Percentiles rank a stretch among this genome's conserved stretches.
phyloP scores from a whole-genome alignment of 2,888 invertebrate genomes.

The Teleogryllus oceanicus region DNA sequence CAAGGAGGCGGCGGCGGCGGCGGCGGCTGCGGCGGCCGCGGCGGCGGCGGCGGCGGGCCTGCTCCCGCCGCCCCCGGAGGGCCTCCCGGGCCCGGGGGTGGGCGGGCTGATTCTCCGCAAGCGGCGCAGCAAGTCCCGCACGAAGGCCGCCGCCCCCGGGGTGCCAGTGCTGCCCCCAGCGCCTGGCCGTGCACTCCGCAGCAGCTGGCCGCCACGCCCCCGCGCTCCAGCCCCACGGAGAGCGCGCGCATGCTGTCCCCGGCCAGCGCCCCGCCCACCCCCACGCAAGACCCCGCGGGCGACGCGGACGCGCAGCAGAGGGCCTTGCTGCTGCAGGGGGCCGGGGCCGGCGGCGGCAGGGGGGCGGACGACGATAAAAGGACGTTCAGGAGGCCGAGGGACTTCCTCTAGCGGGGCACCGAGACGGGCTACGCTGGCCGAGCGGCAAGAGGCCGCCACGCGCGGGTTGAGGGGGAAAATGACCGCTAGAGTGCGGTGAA shows the following conservation, averaged over 20 bases:
- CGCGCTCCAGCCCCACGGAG: slow-evolving; percentile 51
- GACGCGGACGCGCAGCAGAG: slow-evolving; percentile 23
- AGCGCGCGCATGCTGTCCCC: slow-evolving; percentile 52
- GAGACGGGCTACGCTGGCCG: neutral
- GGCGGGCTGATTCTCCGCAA: slow-evolving; percentile 51
- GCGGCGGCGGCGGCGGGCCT: slow-evolving; percentile 49
- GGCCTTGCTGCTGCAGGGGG: slow-evolving; percentile 42
- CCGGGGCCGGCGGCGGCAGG: slow-evolving; percentile 45
- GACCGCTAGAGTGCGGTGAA: too few species aligned
- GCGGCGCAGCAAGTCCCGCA: slow-evolving; percentile 60
- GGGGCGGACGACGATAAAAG: slow-evolving; percentile 38
- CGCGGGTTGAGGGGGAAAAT: too few species aligned
- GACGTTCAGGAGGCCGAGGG: slow-evolving; percentile 47
- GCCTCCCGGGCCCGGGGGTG: slow-evolving; percentile 51
- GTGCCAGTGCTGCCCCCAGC: slow-evolving; percentile 45
- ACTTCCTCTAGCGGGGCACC: slow-evolving; percentile 47
- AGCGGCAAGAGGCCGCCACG: too few species aligned
- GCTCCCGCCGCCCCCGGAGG: slow-evolving; percentile 39
- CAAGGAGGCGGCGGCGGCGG: slow-evolving; percentile 51
- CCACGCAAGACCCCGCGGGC: slow-evolving; percentile 27
- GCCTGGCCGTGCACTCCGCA: slow-evolving; percentile 42
- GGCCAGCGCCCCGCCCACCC: neutral
- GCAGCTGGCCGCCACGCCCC: slow-evolving; percentile 42
- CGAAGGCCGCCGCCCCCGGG: slow-evolving; percentile 51
- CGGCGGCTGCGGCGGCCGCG: slow-evolving; percentile 45